Evolutionary conservation across 2,888 invertebrate genomes (phyloP), one percentile per base, ranked within the genome.

Genomic region (Shargacucullia verbasci): DNA sequence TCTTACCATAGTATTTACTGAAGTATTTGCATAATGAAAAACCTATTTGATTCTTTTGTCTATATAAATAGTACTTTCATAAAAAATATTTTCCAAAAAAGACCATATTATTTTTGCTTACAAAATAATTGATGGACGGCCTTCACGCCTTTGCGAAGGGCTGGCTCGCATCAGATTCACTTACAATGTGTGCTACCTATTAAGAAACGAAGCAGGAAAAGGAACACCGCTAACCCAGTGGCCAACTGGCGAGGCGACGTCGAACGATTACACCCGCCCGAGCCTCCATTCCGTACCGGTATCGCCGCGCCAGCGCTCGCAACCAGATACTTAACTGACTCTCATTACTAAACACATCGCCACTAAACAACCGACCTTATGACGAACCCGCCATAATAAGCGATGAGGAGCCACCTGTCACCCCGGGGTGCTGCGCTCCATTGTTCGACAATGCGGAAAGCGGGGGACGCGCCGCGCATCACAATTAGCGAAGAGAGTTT

Each of bases 151-250:
- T 20, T 53, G 57, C 44, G 47, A 56, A 67, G 67, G 67, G 61
- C 56, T 60, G 55, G 73, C 74, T 74, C 64, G 57, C 61, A 79
- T 73, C 78, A 82, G 81, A 82, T 82, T 80, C 78, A 76, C 76
- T 80, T 78, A 74, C 70, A 58, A 78, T 78, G 79, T 82, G 76
- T 83, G 83, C 82, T 81, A 86, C 84, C 86, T 78, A 88, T 92
- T 90, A 90, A 87, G 88, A 84, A 83, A 84, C 83, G 73, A 82
- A 86, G 88, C 92, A 91, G 92, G 93, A 92, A 93, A 91, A 92
- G 90, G 92, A 90, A 85, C 90, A 86, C 89, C 86, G 91, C 86
- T 94, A 92, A 93, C 94, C 93, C 88, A 93, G 91, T 94, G 92
- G 92, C 92, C 93, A 92, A 94, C 91, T 93, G 87, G 83, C 90